Percentiles rank a stretch among this genome's conserved stretches.
Evolutionary conservation across 2,797 vertebrate genomes (phyloP).

Genomic region (Ctenopoma multispine): DNA sequence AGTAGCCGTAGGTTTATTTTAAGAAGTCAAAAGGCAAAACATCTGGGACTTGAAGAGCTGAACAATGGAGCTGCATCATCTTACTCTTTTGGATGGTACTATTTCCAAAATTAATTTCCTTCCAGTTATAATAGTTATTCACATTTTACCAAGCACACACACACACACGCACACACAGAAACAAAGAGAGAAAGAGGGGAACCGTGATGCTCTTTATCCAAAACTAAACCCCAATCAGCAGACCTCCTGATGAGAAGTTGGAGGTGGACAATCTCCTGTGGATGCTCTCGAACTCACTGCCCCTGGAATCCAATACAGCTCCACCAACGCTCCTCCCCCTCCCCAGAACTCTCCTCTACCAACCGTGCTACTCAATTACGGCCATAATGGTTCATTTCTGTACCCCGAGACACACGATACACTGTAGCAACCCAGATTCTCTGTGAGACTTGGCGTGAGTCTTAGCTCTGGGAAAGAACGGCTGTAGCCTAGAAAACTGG

Average conservation of each 20-base stretch:
- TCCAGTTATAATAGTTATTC: not conserved
- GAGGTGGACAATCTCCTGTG: constrained; percentile 62
- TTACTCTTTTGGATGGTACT: not conserved
- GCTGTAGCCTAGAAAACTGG: constrained; percentile 71
- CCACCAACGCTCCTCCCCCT: constrained; percentile 54
- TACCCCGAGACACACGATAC: constrained; percentile 77
- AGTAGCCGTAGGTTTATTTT: not conserved
- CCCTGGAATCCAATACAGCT: constrained; percentile 69
- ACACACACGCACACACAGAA: constrained; percentile 6
- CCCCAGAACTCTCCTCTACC: constrained; percentile 47
- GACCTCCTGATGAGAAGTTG: constrained; percentile 53
- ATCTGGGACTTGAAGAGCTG: not conserved
- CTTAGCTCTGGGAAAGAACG: constrained; percentile 76
- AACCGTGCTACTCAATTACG: constrained; percentile 73
- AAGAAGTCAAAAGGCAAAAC: not conserved
- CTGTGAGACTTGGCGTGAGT: constrained; percentile 75
- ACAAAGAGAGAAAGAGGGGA: not conserved
- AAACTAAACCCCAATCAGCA: constrained; percentile 14
- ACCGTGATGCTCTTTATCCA: constrained; percentile 21
- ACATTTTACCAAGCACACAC: not conserved
- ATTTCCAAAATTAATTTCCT: not conserved
- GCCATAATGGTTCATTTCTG: constrained; percentile 76
- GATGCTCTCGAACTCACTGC: constrained; percentile 73
- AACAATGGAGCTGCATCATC: not conserved
- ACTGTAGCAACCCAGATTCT: constrained; percentile 77